Conservation (phyloP, 2,797 vertebrate genomes). For the Linurgus olivaceus region DNA sequence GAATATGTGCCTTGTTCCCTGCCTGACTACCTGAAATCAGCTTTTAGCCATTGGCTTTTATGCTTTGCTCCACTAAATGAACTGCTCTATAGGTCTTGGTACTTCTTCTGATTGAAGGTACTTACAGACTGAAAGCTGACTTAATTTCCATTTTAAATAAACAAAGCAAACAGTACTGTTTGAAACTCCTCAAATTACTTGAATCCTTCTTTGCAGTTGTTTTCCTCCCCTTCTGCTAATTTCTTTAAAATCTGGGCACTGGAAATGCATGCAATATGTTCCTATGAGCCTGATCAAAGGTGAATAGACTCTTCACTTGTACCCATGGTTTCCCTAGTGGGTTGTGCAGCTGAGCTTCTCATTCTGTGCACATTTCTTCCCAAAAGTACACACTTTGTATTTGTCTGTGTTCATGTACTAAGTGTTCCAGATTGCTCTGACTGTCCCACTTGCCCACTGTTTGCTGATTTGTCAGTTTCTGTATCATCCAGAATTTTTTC, state of each 20-base stretch:
- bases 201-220: neutral
- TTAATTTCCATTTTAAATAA: neutral
- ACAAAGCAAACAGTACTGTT: neutral
- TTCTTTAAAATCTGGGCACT: neutral
- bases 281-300: neutral
- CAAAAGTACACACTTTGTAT: neutral
- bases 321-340: rapidly evolving
- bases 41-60: neutral
- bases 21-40: neutral
- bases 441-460: neutral
- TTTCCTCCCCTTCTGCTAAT: neutral
- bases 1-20: neutral
- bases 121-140: neutral
- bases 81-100: neutral
- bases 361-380: neutral
- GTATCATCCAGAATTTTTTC: neutral
- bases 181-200: neutral
- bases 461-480: neutral
- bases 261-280: neutral
- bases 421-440: neutral
- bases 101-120: neutral
- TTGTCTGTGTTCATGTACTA: neutral
- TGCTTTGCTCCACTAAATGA: neutral
- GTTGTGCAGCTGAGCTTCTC: neutral
- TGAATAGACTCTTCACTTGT: neutral